Evolutionary conservation across 2,113 vertebrate genomes (phyloP).

Genomic region (Tachuris rubrigastra): DNA sequence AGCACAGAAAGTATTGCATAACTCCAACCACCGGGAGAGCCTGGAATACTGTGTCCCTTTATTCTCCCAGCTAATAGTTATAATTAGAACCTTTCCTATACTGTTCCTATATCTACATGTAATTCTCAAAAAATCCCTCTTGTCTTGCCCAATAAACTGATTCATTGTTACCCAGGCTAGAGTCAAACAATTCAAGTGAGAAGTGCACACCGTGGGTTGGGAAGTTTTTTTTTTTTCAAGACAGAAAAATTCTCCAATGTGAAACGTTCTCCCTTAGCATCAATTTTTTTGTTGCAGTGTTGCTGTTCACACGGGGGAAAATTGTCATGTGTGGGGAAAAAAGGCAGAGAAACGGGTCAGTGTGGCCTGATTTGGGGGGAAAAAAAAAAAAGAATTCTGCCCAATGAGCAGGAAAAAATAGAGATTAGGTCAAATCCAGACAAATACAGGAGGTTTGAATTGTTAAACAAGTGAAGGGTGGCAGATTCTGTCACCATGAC

Average conservation of each 20-base stretch:
- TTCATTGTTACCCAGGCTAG: neutral
- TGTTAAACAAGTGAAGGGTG: neutral
- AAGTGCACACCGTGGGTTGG: neutral
- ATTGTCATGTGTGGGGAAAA: neutral
- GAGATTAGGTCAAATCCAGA: neutral
- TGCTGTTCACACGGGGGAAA: neutral
- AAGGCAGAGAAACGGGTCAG: neutral
- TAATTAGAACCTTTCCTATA: conserved; percentile 36
- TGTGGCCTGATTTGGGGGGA: neutral
- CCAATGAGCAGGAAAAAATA: neutral
- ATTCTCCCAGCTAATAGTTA: neutral
- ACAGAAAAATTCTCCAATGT: neutral
- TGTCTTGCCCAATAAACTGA: conserved; percentile 7
- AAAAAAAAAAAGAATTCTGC: neutral
- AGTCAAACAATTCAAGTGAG: neutral
- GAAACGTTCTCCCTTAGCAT: neutral
- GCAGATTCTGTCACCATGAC: neutral
- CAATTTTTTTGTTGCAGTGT: neutral
- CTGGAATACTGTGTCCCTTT: neutral
- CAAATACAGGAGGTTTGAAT: neutral
- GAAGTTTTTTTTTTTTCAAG: neutral
- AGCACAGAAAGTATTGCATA: neutral
- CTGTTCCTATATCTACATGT: neutral
- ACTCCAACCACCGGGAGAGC: neutral
- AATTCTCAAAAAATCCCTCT: neutral